These are phyloP conservation scores for Halcyon badia DNA, from an alignment of 2,797 vertebrate genomes.

Conservation along the genomic window DNA sequence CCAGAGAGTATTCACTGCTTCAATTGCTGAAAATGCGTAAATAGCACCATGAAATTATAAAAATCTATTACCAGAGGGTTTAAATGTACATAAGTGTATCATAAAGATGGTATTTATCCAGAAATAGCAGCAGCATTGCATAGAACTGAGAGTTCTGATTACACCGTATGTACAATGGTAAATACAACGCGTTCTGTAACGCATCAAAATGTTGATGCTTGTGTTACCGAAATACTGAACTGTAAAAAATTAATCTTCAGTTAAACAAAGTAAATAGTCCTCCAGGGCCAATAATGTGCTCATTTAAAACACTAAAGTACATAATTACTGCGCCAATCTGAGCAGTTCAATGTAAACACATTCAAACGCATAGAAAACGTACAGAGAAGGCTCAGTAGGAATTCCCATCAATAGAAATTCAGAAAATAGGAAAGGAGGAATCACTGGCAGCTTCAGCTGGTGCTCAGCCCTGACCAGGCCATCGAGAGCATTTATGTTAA, in stretches of 20 bases:
- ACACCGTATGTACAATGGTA: background rate
- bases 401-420: background rate
- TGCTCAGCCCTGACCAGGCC: background rate
- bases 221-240: background rate
- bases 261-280: conserved; percentile 24
- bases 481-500: fast-evolving
- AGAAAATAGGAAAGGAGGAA: background rate
- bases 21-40: background rate
- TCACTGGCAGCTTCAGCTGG: background rate
- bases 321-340: background rate
- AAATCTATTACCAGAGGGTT: background rate
- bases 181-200: background rate
- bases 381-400: background rate
- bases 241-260: conserved; percentile 25
- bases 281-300: background rate
- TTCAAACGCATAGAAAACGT: background rate
- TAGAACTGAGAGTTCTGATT: background rate
- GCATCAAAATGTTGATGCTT: background rate
- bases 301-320: background rate
- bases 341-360: background rate
- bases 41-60: background rate
- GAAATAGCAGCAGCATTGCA: background rate
- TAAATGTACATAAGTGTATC: background rate
- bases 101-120: background rate
- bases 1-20: background rate